Percentiles rank a stretch among this genome's conserved stretches.
Conservation (phyloP, 1,140 invertebrate genomes). For the Drosophila pseudoananassae region DNA sequence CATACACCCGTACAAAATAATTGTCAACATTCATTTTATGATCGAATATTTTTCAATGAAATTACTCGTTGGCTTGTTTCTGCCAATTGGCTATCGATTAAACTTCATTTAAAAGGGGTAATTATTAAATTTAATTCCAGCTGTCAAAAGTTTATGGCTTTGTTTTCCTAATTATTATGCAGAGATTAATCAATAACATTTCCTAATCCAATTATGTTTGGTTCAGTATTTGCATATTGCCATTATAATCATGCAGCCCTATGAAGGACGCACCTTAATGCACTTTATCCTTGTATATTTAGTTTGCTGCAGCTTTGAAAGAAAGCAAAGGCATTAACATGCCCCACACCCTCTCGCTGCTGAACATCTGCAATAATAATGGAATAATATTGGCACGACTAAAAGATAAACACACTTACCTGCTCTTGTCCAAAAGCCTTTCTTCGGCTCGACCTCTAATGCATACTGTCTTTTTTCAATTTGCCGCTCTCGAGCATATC, state of each 20-base stretch:
- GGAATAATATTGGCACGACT: slow-evolving; percentile 33
- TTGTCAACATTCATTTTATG: slow-evolving; percentile 27
- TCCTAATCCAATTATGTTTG: neutral
- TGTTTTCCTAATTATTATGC: neutral
- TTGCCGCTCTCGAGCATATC: slow-evolving; percentile 38
- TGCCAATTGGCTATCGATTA: neutral
- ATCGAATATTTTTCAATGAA: slow-evolving; percentile 11
- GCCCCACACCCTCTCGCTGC: neutral
- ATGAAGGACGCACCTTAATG: neutral
- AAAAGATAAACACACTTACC: slow-evolving; percentile 40
- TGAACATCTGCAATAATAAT: slow-evolving; percentile 19
- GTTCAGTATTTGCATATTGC: neutral
- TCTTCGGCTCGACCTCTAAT: slow-evolving; percentile 14
- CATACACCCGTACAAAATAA: slow-evolving; percentile 18
- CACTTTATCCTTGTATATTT: neutral
- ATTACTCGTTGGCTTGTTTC: slow-evolving; percentile 8
- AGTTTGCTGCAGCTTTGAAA: neutral
- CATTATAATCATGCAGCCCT: neutral
- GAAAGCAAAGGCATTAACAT: neutral
- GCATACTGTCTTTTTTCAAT: slow-evolving; percentile 22
- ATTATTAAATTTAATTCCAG: slow-evolving; percentile 1
- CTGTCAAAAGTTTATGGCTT: neutral
- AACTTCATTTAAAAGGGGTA: neutral
- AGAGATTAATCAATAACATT: slow-evolving; percentile 2
- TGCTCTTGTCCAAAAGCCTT: slow-evolving; percentile 34